Evolutionary conservation across 2,113 vertebrate genomes (phyloP).

Genomic region (Gadus chalcogrammus): DNA sequence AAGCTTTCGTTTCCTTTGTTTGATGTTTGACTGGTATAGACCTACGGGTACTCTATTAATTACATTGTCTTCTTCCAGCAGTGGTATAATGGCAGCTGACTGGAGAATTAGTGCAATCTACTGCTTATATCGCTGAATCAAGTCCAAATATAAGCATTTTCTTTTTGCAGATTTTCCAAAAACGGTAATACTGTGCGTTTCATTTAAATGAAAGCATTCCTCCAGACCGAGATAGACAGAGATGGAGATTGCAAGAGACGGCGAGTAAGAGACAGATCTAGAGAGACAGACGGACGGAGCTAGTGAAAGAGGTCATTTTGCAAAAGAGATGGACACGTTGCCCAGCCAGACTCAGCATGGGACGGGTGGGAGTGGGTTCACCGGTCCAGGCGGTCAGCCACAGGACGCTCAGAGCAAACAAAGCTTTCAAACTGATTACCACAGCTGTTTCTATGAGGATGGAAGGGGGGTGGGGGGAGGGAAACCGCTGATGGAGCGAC

Average conservation of each 20-base stretch:
- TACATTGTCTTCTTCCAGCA: too few relatives aligned
- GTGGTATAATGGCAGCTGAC: too few relatives aligned
- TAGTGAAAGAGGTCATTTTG: not conserved
- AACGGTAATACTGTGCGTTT: too few relatives aligned
- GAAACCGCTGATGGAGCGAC: slow-evolving; percentile 59
- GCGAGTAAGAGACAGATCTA: not conserved
- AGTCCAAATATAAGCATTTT: too few relatives aligned
- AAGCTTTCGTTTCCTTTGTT: too few relatives aligned
- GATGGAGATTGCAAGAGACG: not conserved
- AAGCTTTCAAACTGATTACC: slow-evolving; percentile 73
- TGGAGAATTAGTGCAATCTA: too few relatives aligned
- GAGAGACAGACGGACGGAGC: not conserved
- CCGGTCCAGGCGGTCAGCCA: slow-evolving; percentile 24
- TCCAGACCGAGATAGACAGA: not conserved
- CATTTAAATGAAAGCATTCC: too few relatives aligned
- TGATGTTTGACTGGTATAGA: too few relatives aligned
- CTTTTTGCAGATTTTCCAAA: too few relatives aligned
- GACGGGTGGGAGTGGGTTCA: not conserved
- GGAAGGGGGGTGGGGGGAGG: slow-evolving; percentile 19
- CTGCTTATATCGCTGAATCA: too few relatives aligned
- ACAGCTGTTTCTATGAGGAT: slow-evolving; percentile 67
- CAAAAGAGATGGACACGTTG: not conserved
- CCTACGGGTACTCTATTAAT: too few relatives aligned
- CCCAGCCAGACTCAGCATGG: not conserved
- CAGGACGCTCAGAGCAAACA: slow-evolving; percentile 66